These are phyloP conservation scores for Pedionomus torquatus DNA, from an alignment of 2,113 vertebrate species.

Conservation along the genomic window DNA sequence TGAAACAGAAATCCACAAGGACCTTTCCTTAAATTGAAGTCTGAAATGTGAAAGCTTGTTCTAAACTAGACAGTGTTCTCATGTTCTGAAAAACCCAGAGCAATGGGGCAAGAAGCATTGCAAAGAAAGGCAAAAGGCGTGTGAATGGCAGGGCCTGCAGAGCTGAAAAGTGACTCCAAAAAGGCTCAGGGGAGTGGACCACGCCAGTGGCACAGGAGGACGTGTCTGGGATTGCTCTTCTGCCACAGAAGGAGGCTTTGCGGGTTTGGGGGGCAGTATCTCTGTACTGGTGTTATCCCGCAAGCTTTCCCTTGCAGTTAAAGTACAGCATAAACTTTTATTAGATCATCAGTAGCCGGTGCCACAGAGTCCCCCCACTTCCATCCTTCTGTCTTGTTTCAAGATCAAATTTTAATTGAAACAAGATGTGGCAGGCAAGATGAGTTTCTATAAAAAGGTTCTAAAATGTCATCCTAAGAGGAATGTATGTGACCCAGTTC, in stretches of 20 bases:
- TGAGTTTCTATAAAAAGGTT: conserved; percentile 14
- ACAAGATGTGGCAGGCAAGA: neutral
- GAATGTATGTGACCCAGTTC: conserved; percentile 12
- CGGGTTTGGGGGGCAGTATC: neutral
- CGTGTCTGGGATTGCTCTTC: neutral
- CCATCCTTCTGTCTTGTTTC: conserved; percentile 1
- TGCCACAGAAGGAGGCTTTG: neutral
- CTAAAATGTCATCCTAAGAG: conserved; percentile 9
- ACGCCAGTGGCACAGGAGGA: neutral
- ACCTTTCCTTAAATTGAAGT: neutral
- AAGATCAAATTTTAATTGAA: conserved; percentile 52
- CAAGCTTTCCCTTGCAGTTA: neutral
- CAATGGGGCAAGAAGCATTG: neutral
- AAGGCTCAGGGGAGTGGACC: accelerated
- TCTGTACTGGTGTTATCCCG: neutral
- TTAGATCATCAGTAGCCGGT: neutral
- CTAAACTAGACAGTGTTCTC: neutral
- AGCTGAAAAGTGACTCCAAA: neutral
- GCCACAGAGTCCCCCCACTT: neutral
- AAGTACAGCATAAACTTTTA: neutral
- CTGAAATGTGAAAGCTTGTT: neutral
- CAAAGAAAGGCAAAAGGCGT: neutral
- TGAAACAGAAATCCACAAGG: neutral
- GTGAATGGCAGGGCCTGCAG: neutral
- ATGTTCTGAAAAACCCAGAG: neutral